These are phyloP conservation scores for Enteromius radiatus DNA, from an alignment of 2,797 vertebrate genomes.

Conservation along the genomic window DNA sequence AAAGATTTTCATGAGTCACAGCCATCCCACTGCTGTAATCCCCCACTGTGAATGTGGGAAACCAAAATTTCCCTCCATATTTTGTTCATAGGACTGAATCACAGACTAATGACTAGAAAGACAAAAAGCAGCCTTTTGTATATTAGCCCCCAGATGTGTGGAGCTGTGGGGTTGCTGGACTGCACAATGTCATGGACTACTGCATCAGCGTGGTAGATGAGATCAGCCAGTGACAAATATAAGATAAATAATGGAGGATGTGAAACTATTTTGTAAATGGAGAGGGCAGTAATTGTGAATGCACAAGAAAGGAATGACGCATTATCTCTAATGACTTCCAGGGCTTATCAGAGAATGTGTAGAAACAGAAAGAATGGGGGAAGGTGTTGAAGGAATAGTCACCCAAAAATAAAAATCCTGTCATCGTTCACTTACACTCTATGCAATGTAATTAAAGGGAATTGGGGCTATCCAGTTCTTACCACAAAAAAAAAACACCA, in stretches of 20 bases:
- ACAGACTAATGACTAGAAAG: constrained; percentile 24
- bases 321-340: constrained; percentile 49
- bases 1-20: constrained; percentile 54
- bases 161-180: constrained; percentile 1
- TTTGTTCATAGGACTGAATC: constrained; percentile 18
- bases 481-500: neutral
- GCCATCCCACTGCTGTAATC: constrained; percentile 28
- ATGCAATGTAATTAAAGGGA: neutral
- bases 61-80: constrained; percentile 37
- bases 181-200: neutral
- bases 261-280: constrained; percentile 2
- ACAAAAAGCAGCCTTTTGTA: constrained; percentile 5
- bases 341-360: constrained; percentile 48
- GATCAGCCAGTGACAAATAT: neutral
- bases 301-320: constrained; percentile 39
- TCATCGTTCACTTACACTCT: neutral
- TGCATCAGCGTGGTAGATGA: neutral
- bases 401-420: neutral
- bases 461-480: neutral
- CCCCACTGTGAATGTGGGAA: constrained; percentile 55
- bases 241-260: neutral
- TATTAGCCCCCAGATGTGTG: constrained; percentile 1
- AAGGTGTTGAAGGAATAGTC: neutral
- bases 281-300: neutral
- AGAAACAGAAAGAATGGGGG: constrained; percentile 4